These are phyloP conservation scores for Lasioglossum villosulum DNA, from an alignment of 2,888 invertebrate genomes.

Conservation along the genomic window DNA sequence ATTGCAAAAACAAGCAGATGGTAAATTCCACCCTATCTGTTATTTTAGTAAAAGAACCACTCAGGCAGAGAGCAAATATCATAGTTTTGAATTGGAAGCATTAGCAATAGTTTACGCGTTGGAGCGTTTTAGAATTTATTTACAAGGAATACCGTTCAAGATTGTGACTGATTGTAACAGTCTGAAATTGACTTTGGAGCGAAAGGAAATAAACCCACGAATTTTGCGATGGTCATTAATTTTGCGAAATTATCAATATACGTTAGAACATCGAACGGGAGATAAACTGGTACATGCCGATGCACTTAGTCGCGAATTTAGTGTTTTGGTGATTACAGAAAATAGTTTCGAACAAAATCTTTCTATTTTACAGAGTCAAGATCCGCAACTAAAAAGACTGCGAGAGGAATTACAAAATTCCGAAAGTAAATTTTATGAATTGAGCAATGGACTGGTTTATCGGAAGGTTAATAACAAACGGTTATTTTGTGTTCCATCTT, in stretches of 20 bases:
- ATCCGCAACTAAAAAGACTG: too few species aligned
- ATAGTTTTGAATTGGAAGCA: conserved; percentile 13
- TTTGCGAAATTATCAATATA: conserved; percentile 18
- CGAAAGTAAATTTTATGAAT: conserved; percentile 13
- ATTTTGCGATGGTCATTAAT: conserved; percentile 8
- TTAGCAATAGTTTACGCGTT: conserved; percentile 12
- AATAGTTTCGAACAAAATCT: conserved; percentile 18
- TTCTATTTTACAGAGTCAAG: not conserved
- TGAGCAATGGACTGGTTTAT: conserved; percentile 17
- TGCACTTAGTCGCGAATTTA: conserved; percentile 6
- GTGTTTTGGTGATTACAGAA: not conserved
- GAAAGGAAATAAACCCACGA: conserved; percentile 45
- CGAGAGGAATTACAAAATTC: not conserved
- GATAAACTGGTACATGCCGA: conserved; percentile 15
- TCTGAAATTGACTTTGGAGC: conserved; percentile 14
- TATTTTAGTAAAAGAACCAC: conserved; percentile 25
- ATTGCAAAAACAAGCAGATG: conserved; percentile 23
- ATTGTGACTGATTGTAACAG: not conserved
- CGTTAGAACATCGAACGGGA: conserved; percentile 18
- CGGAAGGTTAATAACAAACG: not conserved
- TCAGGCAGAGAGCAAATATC: not conserved
- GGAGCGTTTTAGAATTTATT: conserved; percentile 17
- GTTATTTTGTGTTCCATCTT: conserved; percentile 21
- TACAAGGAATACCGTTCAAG: conserved; percentile 1
- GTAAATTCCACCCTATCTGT: conserved; percentile 26